Evolutionary conservation across 1,140 invertebrate species (phyloP).

Genomic region (Mylabris phalerata): DNA sequence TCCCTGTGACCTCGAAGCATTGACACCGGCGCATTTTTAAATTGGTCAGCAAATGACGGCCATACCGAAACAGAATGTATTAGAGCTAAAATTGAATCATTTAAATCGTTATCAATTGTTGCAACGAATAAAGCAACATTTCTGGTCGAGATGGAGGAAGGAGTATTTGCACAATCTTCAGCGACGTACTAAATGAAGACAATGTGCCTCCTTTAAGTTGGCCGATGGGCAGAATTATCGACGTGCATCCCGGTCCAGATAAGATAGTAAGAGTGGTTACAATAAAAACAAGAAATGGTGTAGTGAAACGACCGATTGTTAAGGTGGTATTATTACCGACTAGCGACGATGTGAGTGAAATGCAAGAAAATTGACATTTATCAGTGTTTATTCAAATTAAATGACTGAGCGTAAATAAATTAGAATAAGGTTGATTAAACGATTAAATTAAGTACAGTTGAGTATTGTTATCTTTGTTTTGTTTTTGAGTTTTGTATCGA

Average conservation of each 20-base stretch:
- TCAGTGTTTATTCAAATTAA: too few relatives aligned
- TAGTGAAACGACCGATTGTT: neutral
- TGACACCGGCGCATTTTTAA: constrained; percentile 40
- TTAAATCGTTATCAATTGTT: constrained; percentile 24
- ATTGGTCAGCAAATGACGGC: constrained; percentile 31
- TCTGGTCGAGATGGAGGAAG: constrained; percentile 34
- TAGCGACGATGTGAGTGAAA: too few relatives aligned
- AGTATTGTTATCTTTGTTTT: too few relatives aligned
- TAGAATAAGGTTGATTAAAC: too few relatives aligned
- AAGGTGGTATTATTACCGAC: too few relatives aligned
- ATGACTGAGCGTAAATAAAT: too few relatives aligned
- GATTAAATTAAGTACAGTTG: too few relatives aligned
- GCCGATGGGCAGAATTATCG: constrained; percentile 34
- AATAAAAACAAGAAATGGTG: constrained; percentile 27
- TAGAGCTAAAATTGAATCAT: constrained; percentile 19
- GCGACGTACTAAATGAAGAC: constrained; percentile 33
- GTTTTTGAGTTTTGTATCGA: too few relatives aligned
- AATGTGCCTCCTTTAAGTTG: constrained; percentile 36
- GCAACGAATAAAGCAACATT: constrained; percentile 20
- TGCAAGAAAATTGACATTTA: too few relatives aligned
- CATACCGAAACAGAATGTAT: constrained; percentile 14
- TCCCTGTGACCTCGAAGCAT: constrained; percentile 21
- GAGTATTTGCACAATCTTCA: constrained; percentile 36
- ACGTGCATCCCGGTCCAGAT: constrained; percentile 37
- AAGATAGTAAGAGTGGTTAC: constrained; percentile 36